Evolutionary conservation across 2,113 vertebrate species (phyloP), one percentile per base, ranked within the genome.

Genomic region (Elachura formosa): DNA sequence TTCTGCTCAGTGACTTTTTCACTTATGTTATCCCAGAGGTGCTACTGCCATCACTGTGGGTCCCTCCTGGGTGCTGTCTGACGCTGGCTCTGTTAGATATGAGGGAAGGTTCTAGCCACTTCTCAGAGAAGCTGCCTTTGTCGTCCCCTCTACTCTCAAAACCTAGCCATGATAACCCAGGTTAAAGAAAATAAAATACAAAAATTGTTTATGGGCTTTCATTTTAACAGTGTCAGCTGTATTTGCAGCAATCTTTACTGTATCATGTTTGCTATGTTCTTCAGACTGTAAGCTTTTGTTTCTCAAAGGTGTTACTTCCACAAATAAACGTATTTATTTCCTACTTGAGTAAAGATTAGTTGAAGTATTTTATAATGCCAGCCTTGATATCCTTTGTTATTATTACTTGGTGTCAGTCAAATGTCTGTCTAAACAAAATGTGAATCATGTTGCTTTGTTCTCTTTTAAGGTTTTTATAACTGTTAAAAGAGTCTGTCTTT

Each of bases 11-110:
- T 52, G 16, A 36, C 9, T 29, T 29, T 14, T 67, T 43, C 46
- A 25, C 20, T 52, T 52, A 4, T 0, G 0, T 52, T 74, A 40
- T 74, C 11, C 11, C 13, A 10, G 40, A 46, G n/a, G 9, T 61
- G n/a, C 40, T 46, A 0, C n/a, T 51, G 31, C n/a, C 2, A 10
- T 74, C 38, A 46, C 40, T 14, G 13, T 59, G n/a, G 19, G 24
- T n/a, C 38, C 9, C 2, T 45, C 38, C 21, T 52, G 24, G 20
- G 7, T 74, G 28, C 24, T 17, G 24, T 23, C 38, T 67, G 46
- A 38, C 17, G 31, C 24, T 81, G 24, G 24, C 33, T 74, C 38
- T 67, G 9, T 62, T 25, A 36, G 38, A 46, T 1, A 6, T 45
- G 25, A 45, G 14, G 52, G 11, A 67, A 75, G 4, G 12, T 61